Base-by-base conservation (phyloP, 2,888 invertebrate species). In the Acrocyrtus sp. region DNA sequence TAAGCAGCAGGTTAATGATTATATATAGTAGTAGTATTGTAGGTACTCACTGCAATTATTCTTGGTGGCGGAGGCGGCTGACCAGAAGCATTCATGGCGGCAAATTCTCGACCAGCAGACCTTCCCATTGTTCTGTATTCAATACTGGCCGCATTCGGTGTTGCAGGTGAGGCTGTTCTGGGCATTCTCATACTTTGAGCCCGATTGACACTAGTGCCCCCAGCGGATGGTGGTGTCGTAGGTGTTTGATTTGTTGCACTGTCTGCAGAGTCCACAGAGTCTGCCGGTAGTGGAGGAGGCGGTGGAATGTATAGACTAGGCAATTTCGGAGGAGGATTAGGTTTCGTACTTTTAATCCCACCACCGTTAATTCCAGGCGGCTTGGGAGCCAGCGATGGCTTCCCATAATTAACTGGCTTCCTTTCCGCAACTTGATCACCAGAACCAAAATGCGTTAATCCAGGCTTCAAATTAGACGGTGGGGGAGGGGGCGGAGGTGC, bases 121-220 rank as follows among this genome's bases (percentile, higher is more conserved):
- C 78, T 66, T 21, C 81, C 81, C 75, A 81, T 77, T 12, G 79
- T 81, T 50, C 76, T 61, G 60, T 79, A 79, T 22, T 78, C 80
- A 60, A 78, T 72, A 53, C 74, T 69, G 62, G 78, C 73, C 45
- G 78, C 74, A 26, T 68, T 74, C 17, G 75, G 63, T 5, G 69
- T 61, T 17, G 54, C 60, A 8, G 81, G 77, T 6, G 80, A 77
- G 0, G 89, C 88, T 1, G 89, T 92, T 85, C 92, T 89, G 26
- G 93, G 92, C 80, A 91, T 88, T 84, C 92, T 88, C 92, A 94
- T 92, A 84, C 94, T 94, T 84, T 93, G 94, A 79, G 94, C 91
- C 75, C 94, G 86, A 10, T 90, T 88, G 3, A 92, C 91, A 45
- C 74, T 72, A 45, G 74, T 78, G 39, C 87, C 62, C 47, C 77